phyloP scores from a whole-genome alignment of 2,888 invertebrate species.

The Scaptomyza flava region DNA sequence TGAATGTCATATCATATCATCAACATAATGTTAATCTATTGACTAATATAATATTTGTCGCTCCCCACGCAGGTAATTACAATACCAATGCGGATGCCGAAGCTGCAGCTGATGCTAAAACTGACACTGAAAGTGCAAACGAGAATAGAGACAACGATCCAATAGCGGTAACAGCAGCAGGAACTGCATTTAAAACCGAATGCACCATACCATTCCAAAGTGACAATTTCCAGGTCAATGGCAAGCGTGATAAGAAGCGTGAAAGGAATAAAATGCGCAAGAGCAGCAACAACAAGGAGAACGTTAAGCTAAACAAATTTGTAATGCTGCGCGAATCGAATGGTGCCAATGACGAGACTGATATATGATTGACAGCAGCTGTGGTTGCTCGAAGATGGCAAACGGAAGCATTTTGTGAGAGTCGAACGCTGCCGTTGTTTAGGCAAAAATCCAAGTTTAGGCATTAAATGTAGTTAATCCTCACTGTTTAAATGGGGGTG shows the following conservation, averaged over 20 bases:
- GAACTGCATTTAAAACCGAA: slow-evolving; percentile 64
- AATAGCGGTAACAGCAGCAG: slow-evolving; percentile 14
- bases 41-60: neutral
- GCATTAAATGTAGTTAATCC: slow-evolving; percentile 62
- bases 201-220: slow-evolving; percentile 76
- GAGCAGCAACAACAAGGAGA: slow-evolving; percentile 57
- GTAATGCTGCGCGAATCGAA: slow-evolving; percentile 67
- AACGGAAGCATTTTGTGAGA: slow-evolving; percentile 50
- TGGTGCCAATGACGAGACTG: slow-evolving; percentile 81
- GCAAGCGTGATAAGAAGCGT: slow-evolving; percentile 58
- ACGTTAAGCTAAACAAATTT: slow-evolving; percentile 75
- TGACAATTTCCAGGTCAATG: slow-evolving; percentile 69
- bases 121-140: slow-evolving; percentile 12
- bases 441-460: slow-evolving; percentile 69
- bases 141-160: slow-evolving; percentile 33
- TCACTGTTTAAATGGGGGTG: slow-evolving; percentile 67
- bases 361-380: slow-evolving; percentile 71
- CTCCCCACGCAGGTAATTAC: slow-evolving; percentile 50
- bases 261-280: slow-evolving; percentile 45
- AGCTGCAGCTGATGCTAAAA: neutral
- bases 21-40: neutral
- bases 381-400: slow-evolving; percentile 17
- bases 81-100: slow-evolving; percentile 33
- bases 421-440: slow-evolving; percentile 48
- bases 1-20: slow-evolving; percentile 10